These are phyloP conservation scores for Platyscapa corneri DNA, from an alignment of 1,140 invertebrate genomes.

Conservation along the genomic window DNA sequence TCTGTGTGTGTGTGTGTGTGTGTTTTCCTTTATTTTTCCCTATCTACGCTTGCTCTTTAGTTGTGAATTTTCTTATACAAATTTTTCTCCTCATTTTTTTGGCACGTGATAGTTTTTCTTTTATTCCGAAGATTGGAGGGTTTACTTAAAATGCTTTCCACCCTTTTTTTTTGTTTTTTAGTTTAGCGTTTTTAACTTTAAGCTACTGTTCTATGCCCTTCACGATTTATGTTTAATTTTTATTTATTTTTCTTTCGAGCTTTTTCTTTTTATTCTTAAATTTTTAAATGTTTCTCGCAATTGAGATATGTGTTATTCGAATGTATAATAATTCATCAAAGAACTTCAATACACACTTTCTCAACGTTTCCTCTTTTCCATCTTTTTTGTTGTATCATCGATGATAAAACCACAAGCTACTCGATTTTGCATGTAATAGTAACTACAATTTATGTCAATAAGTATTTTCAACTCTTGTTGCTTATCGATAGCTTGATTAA, in stretches of 20 bases:
- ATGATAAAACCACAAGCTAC: too few relatives aligned
- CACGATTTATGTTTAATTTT: neutral
- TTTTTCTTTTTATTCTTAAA: conserved; percentile 2
- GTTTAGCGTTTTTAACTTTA: neutral
- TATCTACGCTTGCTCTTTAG: neutral
- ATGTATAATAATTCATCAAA: too few relatives aligned
- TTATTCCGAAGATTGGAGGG: neutral
- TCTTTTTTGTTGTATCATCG: too few relatives aligned
- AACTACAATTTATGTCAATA: too few relatives aligned
- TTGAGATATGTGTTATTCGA: too few relatives aligned
- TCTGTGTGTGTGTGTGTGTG: neutral
- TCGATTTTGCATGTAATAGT: too few relatives aligned
- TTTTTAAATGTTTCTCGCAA: too few relatives aligned
- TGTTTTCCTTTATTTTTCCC: neutral
- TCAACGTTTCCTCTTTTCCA: too few relatives aligned
- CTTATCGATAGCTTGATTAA: too few relatives aligned
- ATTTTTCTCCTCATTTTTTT: conserved; percentile 40
- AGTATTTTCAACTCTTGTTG: too few relatives aligned
- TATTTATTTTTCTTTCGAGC: conserved; percentile 14
- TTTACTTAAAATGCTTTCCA: conserved; percentile 46
- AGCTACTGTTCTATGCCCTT: conserved; percentile 39
- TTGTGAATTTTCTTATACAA: neutral
- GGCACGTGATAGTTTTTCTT: conserved; percentile 17
- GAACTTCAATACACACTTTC: too few relatives aligned
- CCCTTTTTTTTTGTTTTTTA: conserved; percentile 42